A percentile compares a stretch with the other conserved stretches of the same genome.
These are phyloP conservation scores for Crocallis elinguaria DNA, from an alignment of 2,888 invertebrate species.

Conservation along the genomic window DNA sequence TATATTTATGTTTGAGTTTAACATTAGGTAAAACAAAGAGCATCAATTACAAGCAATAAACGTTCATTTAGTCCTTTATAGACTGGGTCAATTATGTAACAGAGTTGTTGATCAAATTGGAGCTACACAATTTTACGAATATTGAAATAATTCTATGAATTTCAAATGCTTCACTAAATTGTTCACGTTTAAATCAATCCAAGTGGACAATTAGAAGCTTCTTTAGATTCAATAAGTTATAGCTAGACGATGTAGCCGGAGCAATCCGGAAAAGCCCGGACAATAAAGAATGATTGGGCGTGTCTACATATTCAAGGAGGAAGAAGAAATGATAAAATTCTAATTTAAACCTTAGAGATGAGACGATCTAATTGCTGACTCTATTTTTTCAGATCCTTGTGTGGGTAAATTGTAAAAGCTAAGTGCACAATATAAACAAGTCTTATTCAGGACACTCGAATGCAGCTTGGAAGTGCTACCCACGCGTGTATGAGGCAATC, in stretches of 20 bases:
- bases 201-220: no score
- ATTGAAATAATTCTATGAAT: neutral
- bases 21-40: neutral
- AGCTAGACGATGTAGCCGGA: no score
- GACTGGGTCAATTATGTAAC: slow-evolving; percentile 36
- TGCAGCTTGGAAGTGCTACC: slow-evolving; percentile 42
- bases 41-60: slow-evolving; percentile 37
- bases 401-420: slow-evolving; percentile 10
- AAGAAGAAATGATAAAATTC: no score
- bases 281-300: no score
- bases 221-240: no score
- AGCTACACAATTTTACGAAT: neutral
- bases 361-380: no score
- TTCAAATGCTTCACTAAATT: neutral
- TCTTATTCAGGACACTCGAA: slow-evolving; percentile 10
- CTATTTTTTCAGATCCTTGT: neutral
- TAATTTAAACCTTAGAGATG: no score
- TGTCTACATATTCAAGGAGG: no score
- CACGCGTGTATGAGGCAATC: slow-evolving; percentile 37
- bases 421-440: slow-evolving; percentile 14
- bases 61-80: slow-evolving; percentile 40
- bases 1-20: neutral
- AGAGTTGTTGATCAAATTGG: slow-evolving; percentile 7
- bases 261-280: no score
- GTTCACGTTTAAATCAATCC: no score